Base-by-base conservation (phyloP, 2,888 invertebrate genomes). In the Cheilosia soror region DNA sequence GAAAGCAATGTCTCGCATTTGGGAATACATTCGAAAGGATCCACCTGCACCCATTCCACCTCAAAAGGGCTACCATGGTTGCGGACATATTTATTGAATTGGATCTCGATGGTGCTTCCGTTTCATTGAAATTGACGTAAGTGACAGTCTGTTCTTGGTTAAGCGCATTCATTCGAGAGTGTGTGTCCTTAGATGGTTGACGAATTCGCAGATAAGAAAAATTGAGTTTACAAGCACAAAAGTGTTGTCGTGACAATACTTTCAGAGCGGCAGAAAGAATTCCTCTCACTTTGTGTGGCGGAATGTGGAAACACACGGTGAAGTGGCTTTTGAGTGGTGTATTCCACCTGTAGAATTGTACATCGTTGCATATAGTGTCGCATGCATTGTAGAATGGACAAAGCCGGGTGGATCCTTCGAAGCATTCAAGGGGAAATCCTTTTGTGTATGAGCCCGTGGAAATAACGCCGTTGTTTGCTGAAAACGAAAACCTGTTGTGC, bases 261-360 rank as follows among this genome's bases (percentile, higher is more conserved):
- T 47, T n/a, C 11, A 31, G 29, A 47, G n/a, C 49, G 29, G 13
- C 40, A 68, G 20, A 33, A 33, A 25, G 69, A 47, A 57, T 57
- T 25, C 47, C 29, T 42, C 42, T 63, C 62, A 47, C 47, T 63
- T n/a, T 60, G 44, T 62, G 31, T 55, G 40, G 40, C 49, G 29
- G 44, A 58, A 71, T 33, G 15, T 13, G 33, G 20, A 53, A 60
- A 15, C 33, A 15, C 47, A 20, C 40, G 49, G 40, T 47, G 29
- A 13, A 60, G 72, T 51, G 25, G 31, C 44, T 7, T 63, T 6
- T 11, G 25, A 77, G 77, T 58, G 31, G 29, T 20, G 20, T 60
- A 76, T 76, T 53, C 72, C 66, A 83, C 82, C 82, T 83, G 82
- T 81, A 53, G 81, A 66, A 37, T 72, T 20, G 55, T 44, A 31